Evolutionary conservation across 1,140 invertebrate genomes (phyloP), one percentile per base, ranked within the genome.

Genomic region (Odontomachus brunneus): DNA sequence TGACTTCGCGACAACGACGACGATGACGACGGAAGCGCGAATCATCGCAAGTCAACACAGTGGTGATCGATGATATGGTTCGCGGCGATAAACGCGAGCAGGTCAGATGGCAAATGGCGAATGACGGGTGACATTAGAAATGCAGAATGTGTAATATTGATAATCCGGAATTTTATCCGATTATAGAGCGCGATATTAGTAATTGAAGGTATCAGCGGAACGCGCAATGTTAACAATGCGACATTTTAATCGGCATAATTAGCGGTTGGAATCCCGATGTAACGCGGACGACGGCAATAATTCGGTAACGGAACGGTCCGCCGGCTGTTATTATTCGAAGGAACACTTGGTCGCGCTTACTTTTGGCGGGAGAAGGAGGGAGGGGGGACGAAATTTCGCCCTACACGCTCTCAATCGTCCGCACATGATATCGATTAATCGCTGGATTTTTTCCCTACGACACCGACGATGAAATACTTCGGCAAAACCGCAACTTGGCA

Each of bases 401-500:
- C 14, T 66, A 55, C 60, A 15, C 7, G n/a, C 19, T 67, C 22
- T 26, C 44, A 24, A 17, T 44, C 9, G 29, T 67, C 65, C 26
- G 15, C 74, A 26, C 60, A 44, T 11, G 19, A 53, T 66, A 66
- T 76, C 59, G 75, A 80, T 80, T 48, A 44, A 80, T 67, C 65
- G 24, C 22, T 33, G 19, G 22, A 80, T 26, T 80, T 80, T 80
- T 80, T 69, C 75, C 65, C 38, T n/a, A 57, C 24, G 65, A 80
- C 75, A 80, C 53, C 65, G 75, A 71, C 65, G 75, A 69, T 80
- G 75, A 80, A 71, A 80, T 71, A 80, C 66, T 71, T 29, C 22
- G n/a, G 51, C 75, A 80, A 80, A 76, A 80, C 38, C 51, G 75
- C 65, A 80, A 80, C 65, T 69, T 69, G 65, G 75, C 75, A 80